Evolutionary conservation across 92 coral and sea anemone genomes (phyloP), one percentile per base, ranked within the genome.

Genomic region (Siderastrea radians): DNA sequence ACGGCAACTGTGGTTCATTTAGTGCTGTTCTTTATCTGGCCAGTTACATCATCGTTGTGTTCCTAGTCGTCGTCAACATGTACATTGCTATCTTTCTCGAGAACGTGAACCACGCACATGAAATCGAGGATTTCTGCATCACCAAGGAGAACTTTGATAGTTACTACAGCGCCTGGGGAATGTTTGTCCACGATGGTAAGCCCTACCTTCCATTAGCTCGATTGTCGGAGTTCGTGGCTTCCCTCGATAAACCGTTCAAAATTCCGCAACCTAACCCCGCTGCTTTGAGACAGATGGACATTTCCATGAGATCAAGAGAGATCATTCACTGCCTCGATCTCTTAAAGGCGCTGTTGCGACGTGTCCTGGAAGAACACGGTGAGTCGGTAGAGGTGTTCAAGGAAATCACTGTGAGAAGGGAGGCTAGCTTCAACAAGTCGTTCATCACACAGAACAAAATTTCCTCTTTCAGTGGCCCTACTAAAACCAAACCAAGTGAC

Each of bases 71-170:
- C 43, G 99, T 97, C 1, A 97, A 97, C 86, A 97, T 97, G 98
- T 94, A 97, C 89, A 94, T 97, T 62, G 99, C 99, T 13, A 92
- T 97, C 5, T 88, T 97, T 57, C 83, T 97, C 12, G 98, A 97
- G 51, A 97, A 97, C 81, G 98, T 97, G 5, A 96, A 94, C 49
- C 93, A 98, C 3, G 95, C 98, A 0, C 98, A 97, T 67, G 94
- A 97, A 60, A 94, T 88, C 65, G 97, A 94, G 65, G 97, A 97
- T 61, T 94, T 95, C 61, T 93, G 96, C 13, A 93, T 97, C 77
- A 92, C 98, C 26, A 96, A 97, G 49, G 99, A 97, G 16, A 93
- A 94, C 68, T 95, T 97, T 48, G 91, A 96, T 44, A 97, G 92
- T 84, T 97, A 97, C 57, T 97, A 97, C 72, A 69, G 86, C 15